Conservation (phyloP, 2,797 vertebrate genomes). For the Hemitrygon akajei region DNA sequence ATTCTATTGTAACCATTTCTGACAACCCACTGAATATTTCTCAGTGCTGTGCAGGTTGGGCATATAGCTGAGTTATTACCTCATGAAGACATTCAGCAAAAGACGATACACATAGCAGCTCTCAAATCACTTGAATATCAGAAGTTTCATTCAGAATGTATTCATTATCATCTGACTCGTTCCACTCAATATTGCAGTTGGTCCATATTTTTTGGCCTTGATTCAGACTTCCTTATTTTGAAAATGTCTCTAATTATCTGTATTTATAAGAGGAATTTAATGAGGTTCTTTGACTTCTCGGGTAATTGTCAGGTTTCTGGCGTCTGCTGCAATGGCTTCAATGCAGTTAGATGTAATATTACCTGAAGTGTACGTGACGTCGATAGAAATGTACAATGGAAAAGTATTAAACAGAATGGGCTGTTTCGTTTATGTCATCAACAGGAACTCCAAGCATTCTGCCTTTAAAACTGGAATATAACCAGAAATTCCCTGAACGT, state of each 20-base stretch:
- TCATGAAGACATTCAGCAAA: not conserved
- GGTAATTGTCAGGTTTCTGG: not conserved
- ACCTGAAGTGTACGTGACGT: not conserved
- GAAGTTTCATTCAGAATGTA: not conserved
- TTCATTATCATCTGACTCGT: not conserved
- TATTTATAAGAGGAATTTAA: not conserved
- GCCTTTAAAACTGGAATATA: too few relatives aligned
- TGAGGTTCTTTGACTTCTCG: not conserved
- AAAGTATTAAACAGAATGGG: not conserved
- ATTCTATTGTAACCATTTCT: too few relatives aligned
- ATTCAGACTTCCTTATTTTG: not conserved
- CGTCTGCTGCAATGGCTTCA: not conserved
- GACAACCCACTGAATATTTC: not conserved
- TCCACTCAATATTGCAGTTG: not conserved
- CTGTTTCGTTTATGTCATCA: too few relatives aligned
- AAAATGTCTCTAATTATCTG: not conserved
- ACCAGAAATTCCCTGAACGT: not conserved
- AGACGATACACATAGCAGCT: not conserved
- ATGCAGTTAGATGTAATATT: not conserved
- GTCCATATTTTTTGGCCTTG: not conserved
- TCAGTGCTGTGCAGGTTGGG: not conserved
- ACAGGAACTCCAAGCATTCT: too few relatives aligned
- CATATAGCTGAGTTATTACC: not conserved
- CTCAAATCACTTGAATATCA: not conserved
- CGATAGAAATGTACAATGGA: not conserved